phyloP scores from a whole-genome alignment of 1,140 invertebrate genomes.

The Psix sp. region DNA sequence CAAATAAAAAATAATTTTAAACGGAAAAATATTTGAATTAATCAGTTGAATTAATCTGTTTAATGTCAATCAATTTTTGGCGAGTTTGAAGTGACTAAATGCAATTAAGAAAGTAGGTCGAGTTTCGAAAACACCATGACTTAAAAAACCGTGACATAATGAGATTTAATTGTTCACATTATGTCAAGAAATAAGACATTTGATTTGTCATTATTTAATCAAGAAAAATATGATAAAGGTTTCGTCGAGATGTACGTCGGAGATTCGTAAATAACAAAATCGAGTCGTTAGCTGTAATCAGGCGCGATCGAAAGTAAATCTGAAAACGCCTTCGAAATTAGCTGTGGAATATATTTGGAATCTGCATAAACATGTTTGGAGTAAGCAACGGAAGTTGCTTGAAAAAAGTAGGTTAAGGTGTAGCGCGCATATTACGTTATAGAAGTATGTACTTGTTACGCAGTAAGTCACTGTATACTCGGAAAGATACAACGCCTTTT shows the following conservation, averaged over 20 bases:
- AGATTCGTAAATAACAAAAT: slow-evolving; percentile 11
- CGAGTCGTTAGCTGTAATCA: slow-evolving; percentile 11
- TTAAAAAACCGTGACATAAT: slow-evolving; percentile 9
- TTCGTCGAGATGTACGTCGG: not conserved
- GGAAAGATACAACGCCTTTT: slow-evolving; percentile 21
- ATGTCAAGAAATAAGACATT: slow-evolving; percentile 1
- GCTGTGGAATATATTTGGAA: slow-evolving; percentile 20
- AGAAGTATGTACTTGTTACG: slow-evolving; percentile 31
- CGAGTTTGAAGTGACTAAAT: slow-evolving; percentile 2
- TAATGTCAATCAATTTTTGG: too few species aligned
- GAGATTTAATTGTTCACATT: slow-evolving; percentile 3
- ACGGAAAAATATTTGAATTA: too few species aligned
- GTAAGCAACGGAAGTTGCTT: slow-evolving; percentile 38
- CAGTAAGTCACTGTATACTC: slow-evolving; percentile 15
- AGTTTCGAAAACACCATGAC: slow-evolving; percentile 6
- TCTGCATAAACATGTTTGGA: slow-evolving; percentile 31
- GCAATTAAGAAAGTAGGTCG: slow-evolving; percentile 13
- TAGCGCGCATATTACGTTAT: slow-evolving; percentile 32
- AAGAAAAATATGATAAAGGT: slow-evolving; percentile 1
- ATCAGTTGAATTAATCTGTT: too few species aligned
- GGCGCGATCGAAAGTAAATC: slow-evolving; percentile 8
- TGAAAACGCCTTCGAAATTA: slow-evolving; percentile 18
- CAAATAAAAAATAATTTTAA: too few species aligned
- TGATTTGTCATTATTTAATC: slow-evolving; percentile 7
- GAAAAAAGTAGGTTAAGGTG: slow-evolving; percentile 45